Evolutionary conservation across 2,888 invertebrate species (phyloP).

Genomic region (Drosophila mimetica): DNA sequence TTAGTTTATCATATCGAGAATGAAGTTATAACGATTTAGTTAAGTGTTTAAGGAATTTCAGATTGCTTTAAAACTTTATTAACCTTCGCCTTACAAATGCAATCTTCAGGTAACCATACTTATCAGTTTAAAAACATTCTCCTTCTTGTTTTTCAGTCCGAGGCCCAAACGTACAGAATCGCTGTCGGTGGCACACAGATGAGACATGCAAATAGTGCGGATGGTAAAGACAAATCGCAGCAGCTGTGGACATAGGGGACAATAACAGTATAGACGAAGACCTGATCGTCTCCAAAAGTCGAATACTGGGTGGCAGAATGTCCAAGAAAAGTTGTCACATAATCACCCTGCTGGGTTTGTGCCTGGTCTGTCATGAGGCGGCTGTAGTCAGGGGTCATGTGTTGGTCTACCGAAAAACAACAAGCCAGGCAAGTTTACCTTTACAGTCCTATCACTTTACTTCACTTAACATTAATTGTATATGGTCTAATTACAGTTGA

Average conservation of each 20-base stretch:
- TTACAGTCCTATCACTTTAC: no score
- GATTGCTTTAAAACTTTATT: no score
- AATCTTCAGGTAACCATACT: slow-evolving; percentile 2
- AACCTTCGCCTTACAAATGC: background rate
- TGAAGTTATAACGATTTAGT: no score
- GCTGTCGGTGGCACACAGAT: slow-evolving; percentile 50
- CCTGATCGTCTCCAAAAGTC: slow-evolving; percentile 41
- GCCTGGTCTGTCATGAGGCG: slow-evolving; percentile 54
- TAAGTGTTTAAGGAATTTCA: no score
- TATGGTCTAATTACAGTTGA: slow-evolving; percentile 84
- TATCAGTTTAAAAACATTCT: slow-evolving; percentile 5
- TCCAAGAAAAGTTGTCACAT: slow-evolving; percentile 44
- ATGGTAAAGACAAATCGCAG: slow-evolving; percentile 57
- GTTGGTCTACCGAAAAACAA: slow-evolving; percentile 69
- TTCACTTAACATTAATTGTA: background rate
- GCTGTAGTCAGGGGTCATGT: slow-evolving; percentile 63
- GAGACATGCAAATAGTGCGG: slow-evolving; percentile 74
- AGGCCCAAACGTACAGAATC: slow-evolving; percentile 14
- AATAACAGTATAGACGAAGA: slow-evolving; percentile 40
- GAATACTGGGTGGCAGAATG: slow-evolving; percentile 53
- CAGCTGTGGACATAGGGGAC: slow-evolving; percentile 47
- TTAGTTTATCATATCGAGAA: no score
- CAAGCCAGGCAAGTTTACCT: slow-evolving; percentile 57
- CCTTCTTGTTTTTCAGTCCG: slow-evolving; percentile 46
- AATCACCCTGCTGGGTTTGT: slow-evolving; percentile 60